Evolutionary conservation across 2,113 vertebrate genomes (phyloP), one percentile per base, ranked within the genome.

Genomic region (Anser cygnoides): DNA sequence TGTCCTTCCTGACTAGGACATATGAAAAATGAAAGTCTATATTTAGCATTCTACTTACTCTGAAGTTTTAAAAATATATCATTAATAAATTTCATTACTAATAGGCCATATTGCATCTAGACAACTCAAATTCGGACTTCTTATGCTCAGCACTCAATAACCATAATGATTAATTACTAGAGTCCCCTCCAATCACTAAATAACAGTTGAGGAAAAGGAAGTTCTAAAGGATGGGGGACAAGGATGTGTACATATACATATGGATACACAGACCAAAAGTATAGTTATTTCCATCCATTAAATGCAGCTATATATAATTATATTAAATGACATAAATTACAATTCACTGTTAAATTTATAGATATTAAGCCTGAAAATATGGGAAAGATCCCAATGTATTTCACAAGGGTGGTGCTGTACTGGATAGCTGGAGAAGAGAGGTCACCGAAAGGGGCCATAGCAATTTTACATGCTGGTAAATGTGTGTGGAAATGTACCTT

Each of bases 1-100:
- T 77, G 11, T 76, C 21, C 46, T 90, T 92, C n/a, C n/a, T 66
- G 18, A 88, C 3, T 41, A 44, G n/a, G 16, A 73, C 1, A 0
- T 65, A 29, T 37, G 28, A 83, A 93, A 94, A 83, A 58, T 25
- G 33, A 43, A 65, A 50, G 15, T 49, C 25, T 90, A 70, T 66
- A 50, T 86, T 91, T 90, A 88, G 44, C 9, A 31, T 77, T 78
- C 16, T 85, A 76, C 9, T 77, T 66, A 85, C 74, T 88, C 37
- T 74, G 44, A 80, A 90, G 43, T 44, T 83, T 73, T 0, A n/a
- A 77, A 87, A 73, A 49, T 65, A 33, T 29, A 3, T 43, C 43
- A 80, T 77, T 77, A 90, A 77, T 84, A 80, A 41, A 13, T 55
- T 70, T 58, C 37, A 85, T 70, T 92, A 62, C 13, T 92, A 77